Base-by-base conservation (phyloP, 1,140 invertebrate genomes). In the Drosophila miranda region DNA sequence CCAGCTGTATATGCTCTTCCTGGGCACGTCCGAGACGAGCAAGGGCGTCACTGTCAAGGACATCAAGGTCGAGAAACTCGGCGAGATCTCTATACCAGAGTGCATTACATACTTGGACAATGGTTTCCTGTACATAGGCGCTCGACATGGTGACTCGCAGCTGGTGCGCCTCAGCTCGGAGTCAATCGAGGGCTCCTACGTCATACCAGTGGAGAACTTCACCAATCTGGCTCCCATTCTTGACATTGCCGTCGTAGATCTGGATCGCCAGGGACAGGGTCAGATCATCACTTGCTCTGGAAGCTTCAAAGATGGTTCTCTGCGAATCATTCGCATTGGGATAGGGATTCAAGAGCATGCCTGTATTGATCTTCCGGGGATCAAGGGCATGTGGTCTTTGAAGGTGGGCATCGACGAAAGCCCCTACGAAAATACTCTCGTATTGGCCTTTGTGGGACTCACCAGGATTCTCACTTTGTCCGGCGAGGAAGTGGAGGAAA, bases 51-150 rank as follows among this genome's bases (percentile, higher is more conserved):
- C 93, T 9, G 96, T 99, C 0, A 97, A 96, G 90, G 97, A 99
- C 91, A 93, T 99, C 6, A 99, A 98, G 92, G 96, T 99, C 9
- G 98, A 99, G 92, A 92, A 98, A 2, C 92, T 99, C 16, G 97
- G 97, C 42, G 96, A 99, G 92, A 98, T 99, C 41, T 98, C 97
- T 13, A 99, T 99, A 72, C 98, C 99, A 3, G 98, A 99, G 91
- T 98, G 97, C 89, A 96, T 99, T 89, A 99, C 98, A n/a, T 99
- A 99, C 90, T 92, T 99, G 49, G 99, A 99, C 90, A 99, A 99
- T 93, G 98, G 98, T 44, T 98, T 99, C 23, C 95, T 99, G 50
- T 99, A 98, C 91, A 95, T 99, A 78, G 99, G 99, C 0, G 99
- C 98, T 1, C 94, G 98, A 19, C 93, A 99, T 21, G 99, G 99